Evolutionary conservation across 2,797 vertebrate species (phyloP).

Genomic region (Microcaecilia unicolor): DNA sequence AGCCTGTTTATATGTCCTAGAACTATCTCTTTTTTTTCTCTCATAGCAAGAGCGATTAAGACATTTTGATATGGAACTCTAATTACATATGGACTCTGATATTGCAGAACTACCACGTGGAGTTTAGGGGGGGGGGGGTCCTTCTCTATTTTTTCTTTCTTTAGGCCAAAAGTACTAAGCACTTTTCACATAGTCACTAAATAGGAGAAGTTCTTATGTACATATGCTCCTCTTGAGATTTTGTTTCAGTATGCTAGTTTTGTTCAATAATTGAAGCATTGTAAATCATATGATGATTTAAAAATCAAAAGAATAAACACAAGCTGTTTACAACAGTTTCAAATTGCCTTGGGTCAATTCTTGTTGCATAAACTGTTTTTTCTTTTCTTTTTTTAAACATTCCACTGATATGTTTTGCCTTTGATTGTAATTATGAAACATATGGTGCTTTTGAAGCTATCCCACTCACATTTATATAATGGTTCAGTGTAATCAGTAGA

Average conservation of each 20-base stretch:
- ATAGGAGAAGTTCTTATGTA: no score
- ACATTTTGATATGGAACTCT: conserved; percentile 21
- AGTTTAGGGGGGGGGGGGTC: background rate
- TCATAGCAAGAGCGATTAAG: conserved; percentile 3
- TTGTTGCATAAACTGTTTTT: conserved; percentile 11
- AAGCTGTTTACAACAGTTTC: no score
- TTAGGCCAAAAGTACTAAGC: no score
- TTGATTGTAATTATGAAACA: background rate
- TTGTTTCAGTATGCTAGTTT: conserved; percentile 54
- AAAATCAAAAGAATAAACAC: no score
- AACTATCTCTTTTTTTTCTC: no score
- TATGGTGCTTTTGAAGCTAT: background rate
- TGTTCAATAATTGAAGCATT: conserved; percentile 61
- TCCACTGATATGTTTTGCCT: conserved; percentile 17
- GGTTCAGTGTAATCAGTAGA: no score
- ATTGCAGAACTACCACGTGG: conserved; percentile 2
- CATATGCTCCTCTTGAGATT: conserved; percentile 6
- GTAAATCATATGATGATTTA: conserved; percentile 66
- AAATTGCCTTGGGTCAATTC: no score
- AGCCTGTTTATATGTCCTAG: no score
- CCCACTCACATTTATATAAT: no score
- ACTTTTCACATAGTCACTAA: no score
- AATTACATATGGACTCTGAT: background rate
- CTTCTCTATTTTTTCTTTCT: conserved; percentile 42
- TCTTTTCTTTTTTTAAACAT: conserved; percentile 3